phyloP scores from a whole-genome alignment of 2,797 vertebrate genomes.

The Silurus lanzhouensis region DNA sequence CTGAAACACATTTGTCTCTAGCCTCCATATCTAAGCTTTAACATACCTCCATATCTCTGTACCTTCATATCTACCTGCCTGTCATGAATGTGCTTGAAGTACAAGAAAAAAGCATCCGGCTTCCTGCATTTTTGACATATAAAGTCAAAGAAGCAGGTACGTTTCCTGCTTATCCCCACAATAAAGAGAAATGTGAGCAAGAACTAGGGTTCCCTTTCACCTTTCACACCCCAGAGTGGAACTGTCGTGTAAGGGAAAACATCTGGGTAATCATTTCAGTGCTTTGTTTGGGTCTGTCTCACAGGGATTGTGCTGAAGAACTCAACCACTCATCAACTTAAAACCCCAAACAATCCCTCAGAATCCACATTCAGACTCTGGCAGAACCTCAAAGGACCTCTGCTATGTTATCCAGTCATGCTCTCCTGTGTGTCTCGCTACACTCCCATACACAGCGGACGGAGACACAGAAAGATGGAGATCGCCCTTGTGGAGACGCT shows the following conservation, averaged over 20 bases:
- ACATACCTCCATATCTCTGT: neutral
- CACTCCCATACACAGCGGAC: constrained; percentile 48
- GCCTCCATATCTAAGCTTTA: constrained; percentile 40
- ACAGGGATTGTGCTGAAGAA: constrained; percentile 16
- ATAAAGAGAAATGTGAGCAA: constrained; percentile 40
- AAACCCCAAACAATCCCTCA: constrained; percentile 36
- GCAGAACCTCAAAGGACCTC: constrained; percentile 36
- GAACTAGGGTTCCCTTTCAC: constrained; percentile 26
- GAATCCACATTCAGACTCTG: constrained; percentile 44
- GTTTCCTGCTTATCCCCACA: constrained; percentile 19
- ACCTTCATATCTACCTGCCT: constrained; percentile 58
- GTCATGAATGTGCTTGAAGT: constrained; percentile 57
- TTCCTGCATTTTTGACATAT: constrained; percentile 58
- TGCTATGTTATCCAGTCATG: constrained; percentile 13
- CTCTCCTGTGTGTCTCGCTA: constrained; percentile 15
- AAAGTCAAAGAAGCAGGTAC: constrained; percentile 46
- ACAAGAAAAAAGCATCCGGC: constrained; percentile 58
- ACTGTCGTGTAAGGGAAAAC: constrained; percentile 39
- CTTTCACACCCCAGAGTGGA: constrained; percentile 21
- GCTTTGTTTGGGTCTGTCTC: constrained; percentile 41
- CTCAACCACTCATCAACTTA: constrained; percentile 23
- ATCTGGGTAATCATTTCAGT: constrained; percentile 41
- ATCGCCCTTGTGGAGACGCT: constrained; percentile 47
- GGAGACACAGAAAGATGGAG: constrained; percentile 53
- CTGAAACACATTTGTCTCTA: constrained; percentile 26